phyloP scores from a whole-genome alignment of 1,140 invertebrate species.

The Bombus turneri region DNA sequence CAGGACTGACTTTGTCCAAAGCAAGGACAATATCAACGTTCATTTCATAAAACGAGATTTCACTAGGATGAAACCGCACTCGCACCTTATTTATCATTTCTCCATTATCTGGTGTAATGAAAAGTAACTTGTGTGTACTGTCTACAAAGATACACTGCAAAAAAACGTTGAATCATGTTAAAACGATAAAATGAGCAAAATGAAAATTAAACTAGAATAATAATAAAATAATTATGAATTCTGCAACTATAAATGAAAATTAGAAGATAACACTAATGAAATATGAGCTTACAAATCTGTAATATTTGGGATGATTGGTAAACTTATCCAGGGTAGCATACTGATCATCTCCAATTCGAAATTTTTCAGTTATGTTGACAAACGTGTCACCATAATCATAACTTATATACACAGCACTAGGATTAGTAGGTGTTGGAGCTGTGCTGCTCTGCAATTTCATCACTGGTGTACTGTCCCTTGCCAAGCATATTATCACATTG shows the following conservation, averaged over 20 bases:
- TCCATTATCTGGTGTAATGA: constrained; percentile 89
- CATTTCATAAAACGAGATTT: constrained; percentile 89
- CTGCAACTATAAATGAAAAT: not conserved
- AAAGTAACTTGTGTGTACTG: constrained; percentile 89
- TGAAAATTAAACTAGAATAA: no score
- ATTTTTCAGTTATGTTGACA: constrained; percentile 87
- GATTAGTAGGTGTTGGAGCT: constrained; percentile 78
- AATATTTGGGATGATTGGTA: constrained; percentile 91
- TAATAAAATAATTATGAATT: not conserved
- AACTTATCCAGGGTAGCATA: constrained; percentile 91
- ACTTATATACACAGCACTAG: constrained; percentile 92
- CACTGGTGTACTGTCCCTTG: constrained; percentile 85
- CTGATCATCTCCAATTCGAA: constrained; percentile 83
- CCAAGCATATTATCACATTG: constrained; percentile 93
- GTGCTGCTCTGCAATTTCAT: constrained; percentile 66
- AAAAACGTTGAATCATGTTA: constrained; percentile 54
- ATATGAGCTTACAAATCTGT: constrained; percentile 86
- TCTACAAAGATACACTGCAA: constrained; percentile 93
- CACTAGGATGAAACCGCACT: constrained; percentile 89
- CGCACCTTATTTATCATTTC: constrained; percentile 84
- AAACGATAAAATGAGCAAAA: constrained; percentile 59
- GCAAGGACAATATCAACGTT: constrained; percentile 83
- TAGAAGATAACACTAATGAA: constrained; percentile 30
- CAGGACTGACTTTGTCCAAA: constrained; percentile 88
- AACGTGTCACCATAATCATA: constrained; percentile 93